Evolutionary conservation across 2,797 vertebrate genomes (phyloP), one percentile per base, ranked within the genome.

Genomic region (Epinephelus awoara): DNA sequence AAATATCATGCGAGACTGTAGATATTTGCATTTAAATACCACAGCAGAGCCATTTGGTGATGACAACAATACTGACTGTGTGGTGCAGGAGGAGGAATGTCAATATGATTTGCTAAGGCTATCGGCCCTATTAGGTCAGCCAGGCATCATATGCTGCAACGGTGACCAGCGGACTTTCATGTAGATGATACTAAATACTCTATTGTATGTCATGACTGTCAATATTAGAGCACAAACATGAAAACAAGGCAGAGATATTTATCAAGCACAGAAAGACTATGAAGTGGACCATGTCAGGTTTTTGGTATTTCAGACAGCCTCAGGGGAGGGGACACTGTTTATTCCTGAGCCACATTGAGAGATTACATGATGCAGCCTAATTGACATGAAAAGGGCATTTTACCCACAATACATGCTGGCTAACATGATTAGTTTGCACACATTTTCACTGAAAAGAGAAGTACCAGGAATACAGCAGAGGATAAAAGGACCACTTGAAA

Each of bases 1-100:
- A 75, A 57, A 75, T 79, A 80, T 71, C 51, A 49, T 58, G 34
- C 0, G 13, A 67, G 42, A 42, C 38, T 2, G 55, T n/a, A 27
- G 64, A 52, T 49, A 89, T 91, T 76, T 85, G 79, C 80, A 87
- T 90, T 86, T 90, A 73, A 83, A 83, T 72, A 54, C 29, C 21
- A 44, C 5, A 57, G 67, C 21, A 0, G 25, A 42, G 46, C 59
- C 55, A 50, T 78, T 77, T 76, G 67, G 25, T 75, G 64, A 44
- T n/a, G 63, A 80, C 67, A 67, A 82, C 52, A 74, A 62, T 47
- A 40, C 49, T 12, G 52, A 25, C 51, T 52, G 64, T 19, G 55
- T 38, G 50, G 34, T 49, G 72, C 50, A 57, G 67, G 50, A 63
- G 49, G 77, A 34, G 23, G 44, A 51, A 55, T 50, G 56, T 62